Conservation (phyloP, 2,888 invertebrate species). For the Synanthedon andrenaeformis region DNA sequence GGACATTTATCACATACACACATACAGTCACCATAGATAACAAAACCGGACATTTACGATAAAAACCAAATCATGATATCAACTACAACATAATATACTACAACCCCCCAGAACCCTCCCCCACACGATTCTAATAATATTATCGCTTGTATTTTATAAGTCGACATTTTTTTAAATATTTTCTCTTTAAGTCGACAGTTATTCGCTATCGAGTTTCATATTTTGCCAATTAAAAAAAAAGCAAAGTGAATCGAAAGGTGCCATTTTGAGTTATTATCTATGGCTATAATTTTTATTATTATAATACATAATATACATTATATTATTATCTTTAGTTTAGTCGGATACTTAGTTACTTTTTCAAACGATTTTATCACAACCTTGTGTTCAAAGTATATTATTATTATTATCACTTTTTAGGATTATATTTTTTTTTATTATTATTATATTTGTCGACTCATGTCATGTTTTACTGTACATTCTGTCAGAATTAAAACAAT, state of each 20-base stretch:
- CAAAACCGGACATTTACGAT: slow-evolving; percentile 22
- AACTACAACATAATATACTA: slow-evolving; percentile 6
- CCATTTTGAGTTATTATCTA: slow-evolving; percentile 50
- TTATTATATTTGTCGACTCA: slow-evolving; percentile 11
- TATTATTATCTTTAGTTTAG: slow-evolving; percentile 48
- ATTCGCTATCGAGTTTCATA: slow-evolving; percentile 2
- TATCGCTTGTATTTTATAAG: slow-evolving; percentile 4
- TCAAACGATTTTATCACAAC: slow-evolving; percentile 36
- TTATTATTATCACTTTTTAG: slow-evolving; percentile 32
- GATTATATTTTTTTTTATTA: slow-evolving; percentile 13
- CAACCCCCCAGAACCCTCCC: slow-evolving; percentile 2
- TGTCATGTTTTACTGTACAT: slow-evolving; percentile 38
- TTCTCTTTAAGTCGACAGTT: slow-evolving; percentile 5
- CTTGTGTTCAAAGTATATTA: slow-evolving; percentile 52
- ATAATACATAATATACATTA: slow-evolving; percentile 19
- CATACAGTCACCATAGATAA: slow-evolving; percentile 25
- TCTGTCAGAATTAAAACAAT: slow-evolving; percentile 42
- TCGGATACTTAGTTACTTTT: slow-evolving; percentile 40
- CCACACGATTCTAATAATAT: slow-evolving; percentile 1
- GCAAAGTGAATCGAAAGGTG: slow-evolving; percentile 62
- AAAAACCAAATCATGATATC: slow-evolving; percentile 12
- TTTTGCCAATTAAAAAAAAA: slow-evolving; percentile 21
- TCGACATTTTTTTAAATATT: slow-evolving; percentile 6
- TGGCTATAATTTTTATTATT: slow-evolving; percentile 42
- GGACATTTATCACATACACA: slow-evolving; percentile 30